These are phyloP conservation scores for Neogobius melanostomus DNA, from an alignment of 2,113 vertebrate genomes.

Conservation along the genomic window DNA sequence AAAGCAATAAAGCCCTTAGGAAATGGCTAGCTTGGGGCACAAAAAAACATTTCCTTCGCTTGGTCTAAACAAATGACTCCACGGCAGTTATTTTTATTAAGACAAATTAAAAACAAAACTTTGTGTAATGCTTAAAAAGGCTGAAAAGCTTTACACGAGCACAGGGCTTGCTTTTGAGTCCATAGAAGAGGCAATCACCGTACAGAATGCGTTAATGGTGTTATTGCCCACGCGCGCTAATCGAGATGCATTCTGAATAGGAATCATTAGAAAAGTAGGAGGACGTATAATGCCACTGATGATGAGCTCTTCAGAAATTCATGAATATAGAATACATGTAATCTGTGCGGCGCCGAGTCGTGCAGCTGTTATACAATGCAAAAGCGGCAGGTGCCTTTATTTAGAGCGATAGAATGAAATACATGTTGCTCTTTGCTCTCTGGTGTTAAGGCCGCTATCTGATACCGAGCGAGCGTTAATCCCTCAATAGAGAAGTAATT, in stretches of 20 bases:
- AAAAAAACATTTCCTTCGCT: conserved; percentile 22
- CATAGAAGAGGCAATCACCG: conserved; percentile 59
- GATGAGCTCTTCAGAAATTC: conserved; percentile 26
- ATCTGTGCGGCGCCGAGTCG: not conserved
- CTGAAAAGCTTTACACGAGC: conserved; percentile 59
- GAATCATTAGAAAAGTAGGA: conserved; percentile 21
- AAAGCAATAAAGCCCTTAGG: conserved; percentile 16
- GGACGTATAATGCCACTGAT: conserved; percentile 26
- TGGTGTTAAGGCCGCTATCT: not conserved
- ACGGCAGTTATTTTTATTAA: not conserved
- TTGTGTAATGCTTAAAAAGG: not conserved
- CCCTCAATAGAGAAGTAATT: not conserved
- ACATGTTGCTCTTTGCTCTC: not conserved
- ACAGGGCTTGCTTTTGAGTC: not conserved
- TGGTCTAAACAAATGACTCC: conserved; percentile 23
- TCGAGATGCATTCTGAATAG: conserved; percentile 31
- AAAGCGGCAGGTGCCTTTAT: not conserved
- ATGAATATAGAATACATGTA: not conserved
- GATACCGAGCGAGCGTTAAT: not conserved
- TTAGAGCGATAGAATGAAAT: not conserved
- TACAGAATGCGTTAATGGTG: conserved; percentile 32
- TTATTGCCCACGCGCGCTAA: conserved; percentile 23
- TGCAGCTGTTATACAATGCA: conserved; percentile 22
- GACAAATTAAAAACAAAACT: conserved; percentile 29
- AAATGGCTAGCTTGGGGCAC: conserved; percentile 32